A percentile compares a stretch with the other conserved stretches of the same genome.
Conservation (phyloP, 92 coral and sea anemone genomes). For the Meandrina meandrites region DNA sequence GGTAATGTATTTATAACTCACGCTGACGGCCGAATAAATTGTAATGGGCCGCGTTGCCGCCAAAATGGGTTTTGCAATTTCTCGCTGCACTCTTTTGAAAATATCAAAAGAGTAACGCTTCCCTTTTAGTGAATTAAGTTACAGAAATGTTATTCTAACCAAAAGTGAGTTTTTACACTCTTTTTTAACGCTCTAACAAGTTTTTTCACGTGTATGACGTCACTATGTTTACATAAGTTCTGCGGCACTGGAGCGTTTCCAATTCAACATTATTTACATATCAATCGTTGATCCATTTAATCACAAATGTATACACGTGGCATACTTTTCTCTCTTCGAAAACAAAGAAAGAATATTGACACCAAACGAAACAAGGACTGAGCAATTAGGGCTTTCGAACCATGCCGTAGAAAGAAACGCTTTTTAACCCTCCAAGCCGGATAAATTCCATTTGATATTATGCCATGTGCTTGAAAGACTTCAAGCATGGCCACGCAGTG, state of each 20-base stretch:
- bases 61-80: constrained; percentile 11
- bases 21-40: constrained; percentile 37
- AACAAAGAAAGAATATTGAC: constrained; percentile 1
- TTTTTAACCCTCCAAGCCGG: not conserved
- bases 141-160: not conserved
- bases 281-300: not conserved
- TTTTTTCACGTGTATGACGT: constrained; percentile 34
- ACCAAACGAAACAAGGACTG: not conserved
- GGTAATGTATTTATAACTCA: constrained; percentile 64
- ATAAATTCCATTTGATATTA: not conserved
- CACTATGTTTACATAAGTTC: not conserved
- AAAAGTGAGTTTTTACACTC: not conserved
- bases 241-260: not conserved
- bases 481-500: constrained; percentile 3
- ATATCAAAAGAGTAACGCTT: not conserved
- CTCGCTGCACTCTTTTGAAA: not conserved
- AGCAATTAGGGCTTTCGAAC: not conserved
- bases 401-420: not conserved
- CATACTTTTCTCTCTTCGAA: constrained; percentile 1
- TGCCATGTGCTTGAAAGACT: constrained; percentile 31
- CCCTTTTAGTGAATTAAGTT: not conserved
- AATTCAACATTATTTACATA: constrained; percentile 15
- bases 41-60: constrained; percentile 26
- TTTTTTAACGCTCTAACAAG: not conserved
- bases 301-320: constrained; percentile 42